Conservation (phyloP, 2,797 vertebrate species). For the Pangasius macronema region DNA sequence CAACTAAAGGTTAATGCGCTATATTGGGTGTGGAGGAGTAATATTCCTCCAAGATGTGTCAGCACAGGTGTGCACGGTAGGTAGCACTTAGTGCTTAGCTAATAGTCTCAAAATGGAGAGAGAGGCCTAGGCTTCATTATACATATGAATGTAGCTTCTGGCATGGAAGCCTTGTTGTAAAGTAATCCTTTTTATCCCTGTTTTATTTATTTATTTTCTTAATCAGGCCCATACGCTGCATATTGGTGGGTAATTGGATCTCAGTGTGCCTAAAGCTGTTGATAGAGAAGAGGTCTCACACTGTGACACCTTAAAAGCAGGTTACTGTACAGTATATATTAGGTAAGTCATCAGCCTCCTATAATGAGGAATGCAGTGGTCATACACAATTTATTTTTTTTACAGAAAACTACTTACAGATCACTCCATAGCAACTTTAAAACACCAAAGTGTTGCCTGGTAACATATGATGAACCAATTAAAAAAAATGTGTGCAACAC, state of each 20-base stretch:
- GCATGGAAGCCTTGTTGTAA: constrained; percentile 64
- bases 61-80: constrained; percentile 56
- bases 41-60: constrained; percentile 29
- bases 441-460: neutral
- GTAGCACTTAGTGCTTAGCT: constrained; percentile 48
- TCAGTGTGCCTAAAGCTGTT: constrained; percentile 64
- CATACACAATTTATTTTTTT: neutral
- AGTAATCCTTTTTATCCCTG: constrained; percentile 22
- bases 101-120: constrained; percentile 64
- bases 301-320: constrained; percentile 11
- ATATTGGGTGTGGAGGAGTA: constrained; percentile 56
- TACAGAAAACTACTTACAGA: neutral
- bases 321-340: neutral
- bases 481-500: neutral
- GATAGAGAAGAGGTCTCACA: constrained; percentile 47
- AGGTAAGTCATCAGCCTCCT: neutral
- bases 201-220: constrained; percentile 68
- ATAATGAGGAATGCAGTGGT: constrained; percentile 6
- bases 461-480: neutral
- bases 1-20: constrained; percentile 75
- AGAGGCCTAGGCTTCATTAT: constrained; percentile 71
- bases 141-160: constrained; percentile 72
- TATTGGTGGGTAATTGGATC: constrained; percentile 65
- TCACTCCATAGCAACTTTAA: neutral
- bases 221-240: constrained; percentile 59